phyloP scores from a whole-genome alignment of 2,797 vertebrate species.

The Menidia menidia region DNA sequence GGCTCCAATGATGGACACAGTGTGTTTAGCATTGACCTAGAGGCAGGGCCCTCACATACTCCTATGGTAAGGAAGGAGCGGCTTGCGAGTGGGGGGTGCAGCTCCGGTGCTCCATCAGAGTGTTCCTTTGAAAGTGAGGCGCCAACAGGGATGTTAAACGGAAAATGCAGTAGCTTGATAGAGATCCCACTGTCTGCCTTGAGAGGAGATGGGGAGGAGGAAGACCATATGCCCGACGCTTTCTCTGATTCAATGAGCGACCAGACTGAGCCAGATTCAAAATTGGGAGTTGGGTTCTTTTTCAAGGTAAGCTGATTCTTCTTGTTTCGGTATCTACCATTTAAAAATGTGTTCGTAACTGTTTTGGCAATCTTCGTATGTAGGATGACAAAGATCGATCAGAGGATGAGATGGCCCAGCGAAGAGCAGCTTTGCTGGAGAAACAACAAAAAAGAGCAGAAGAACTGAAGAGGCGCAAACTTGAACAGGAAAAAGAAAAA shows the following conservation, averaged over 20 bases:
- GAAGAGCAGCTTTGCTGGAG: conserved; percentile 87
- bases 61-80: conserved; percentile 63
- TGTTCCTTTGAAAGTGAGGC: conserved; percentile 86
- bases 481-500: conserved; percentile 87
- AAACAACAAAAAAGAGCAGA: conserved; percentile 91
- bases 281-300: conserved; percentile 88
- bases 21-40: conserved; percentile 81
- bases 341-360: not conserved
- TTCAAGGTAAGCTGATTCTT: conserved; percentile 84
- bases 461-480: conserved; percentile 86
- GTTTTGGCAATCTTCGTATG: not conserved
- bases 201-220: conserved; percentile 71
- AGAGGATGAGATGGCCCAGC: conserved; percentile 92
- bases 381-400: conserved; percentile 85
- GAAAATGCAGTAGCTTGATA: conserved; percentile 86
- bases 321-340: not conserved
- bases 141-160: conserved; percentile 70
- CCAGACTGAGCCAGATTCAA: conserved; percentile 80
- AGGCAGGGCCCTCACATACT: conserved; percentile 60
- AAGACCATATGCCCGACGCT: conserved; percentile 78
- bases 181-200: conserved; percentile 89
- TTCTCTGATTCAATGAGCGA: conserved; percentile 85
- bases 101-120: conserved; percentile 86
- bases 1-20: conserved; percentile 79
- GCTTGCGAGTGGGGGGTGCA: conserved; percentile 66